phyloP scores from a whole-genome alignment of 2,797 vertebrate species.

The Tarsius wallacei region DNA sequence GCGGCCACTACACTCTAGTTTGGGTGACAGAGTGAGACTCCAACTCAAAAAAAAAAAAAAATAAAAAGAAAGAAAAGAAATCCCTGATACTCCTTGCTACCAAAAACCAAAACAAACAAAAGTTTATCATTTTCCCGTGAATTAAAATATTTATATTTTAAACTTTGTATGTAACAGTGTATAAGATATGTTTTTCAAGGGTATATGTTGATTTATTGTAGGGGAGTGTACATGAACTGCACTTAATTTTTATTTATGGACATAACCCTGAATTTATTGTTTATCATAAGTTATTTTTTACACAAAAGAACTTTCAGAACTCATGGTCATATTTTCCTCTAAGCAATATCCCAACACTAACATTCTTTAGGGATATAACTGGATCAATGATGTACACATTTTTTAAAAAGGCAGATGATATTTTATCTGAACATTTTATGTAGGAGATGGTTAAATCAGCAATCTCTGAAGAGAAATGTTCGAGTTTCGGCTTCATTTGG shows the following conservation, averaged over 20 bases:
- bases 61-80: too few relatives aligned
- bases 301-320: slow-evolving; percentile 46
- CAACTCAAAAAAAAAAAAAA: too few relatives aligned
- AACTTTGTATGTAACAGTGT: slow-evolving; percentile 30
- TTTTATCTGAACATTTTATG: slow-evolving; percentile 67
- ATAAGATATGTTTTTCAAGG: slow-evolving; percentile 1
- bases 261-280: slow-evolving; percentile 58
- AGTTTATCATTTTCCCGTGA: slow-evolving; percentile 15
- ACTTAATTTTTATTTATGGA: slow-evolving; percentile 60
- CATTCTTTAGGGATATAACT: slow-evolving; percentile 33
- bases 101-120: background rate
- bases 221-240: background rate
- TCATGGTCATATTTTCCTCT: slow-evolving; percentile 43
- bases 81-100: background rate
- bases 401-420: slow-evolving; percentile 34
- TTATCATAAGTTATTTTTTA: slow-evolving; percentile 21
- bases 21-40: too few relatives aligned
- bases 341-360: background rate
- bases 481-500: slow-evolving; percentile 7
- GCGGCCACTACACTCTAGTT: too few relatives aligned
- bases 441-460: slow-evolving; percentile 54
- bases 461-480: slow-evolving; percentile 28
- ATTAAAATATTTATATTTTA: slow-evolving; percentile 68
- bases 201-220: slow-evolving; percentile 40
- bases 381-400: background rate